These are phyloP conservation scores for Aphidius colemani DNA, from an alignment of 2,888 invertebrate genomes.

Conservation along the genomic window DNA sequence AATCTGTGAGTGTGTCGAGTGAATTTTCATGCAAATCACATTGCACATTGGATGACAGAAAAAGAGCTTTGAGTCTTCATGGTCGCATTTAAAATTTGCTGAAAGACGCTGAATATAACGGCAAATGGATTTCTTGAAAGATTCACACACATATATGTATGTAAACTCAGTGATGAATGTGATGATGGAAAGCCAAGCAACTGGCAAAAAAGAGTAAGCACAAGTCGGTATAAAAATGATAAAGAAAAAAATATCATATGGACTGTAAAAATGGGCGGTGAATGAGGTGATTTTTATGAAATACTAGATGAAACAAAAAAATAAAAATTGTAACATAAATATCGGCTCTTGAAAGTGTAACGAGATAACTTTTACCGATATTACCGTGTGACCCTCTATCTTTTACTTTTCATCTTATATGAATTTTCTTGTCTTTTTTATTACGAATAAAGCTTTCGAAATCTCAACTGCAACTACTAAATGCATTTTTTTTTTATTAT, in stretches of 20 bases:
- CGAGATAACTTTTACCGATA: constrained; percentile 40
- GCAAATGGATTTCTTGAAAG: neutral
- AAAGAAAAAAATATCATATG: neutral
- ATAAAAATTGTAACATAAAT: constrained; percentile 33
- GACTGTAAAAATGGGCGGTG: constrained; percentile 1
- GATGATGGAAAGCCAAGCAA: neutral
- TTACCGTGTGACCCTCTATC: constrained; percentile 3
- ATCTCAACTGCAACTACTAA: constrained; percentile 14
- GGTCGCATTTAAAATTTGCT: neutral
- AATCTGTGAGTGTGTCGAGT: constrained; percentile 2
- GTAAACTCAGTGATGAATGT: neutral
- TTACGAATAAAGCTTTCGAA: constrained; percentile 11
- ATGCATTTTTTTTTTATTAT: constrained; percentile 13
- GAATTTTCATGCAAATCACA: constrained; percentile 9
- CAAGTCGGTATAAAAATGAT: neutral
- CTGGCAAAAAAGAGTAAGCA: too few relatives aligned
- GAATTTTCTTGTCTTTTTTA: too few relatives aligned
- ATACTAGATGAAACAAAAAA: neutral
- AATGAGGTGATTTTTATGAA: neutral
- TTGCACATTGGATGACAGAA: neutral
- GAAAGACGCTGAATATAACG: neutral
- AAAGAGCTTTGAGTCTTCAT: neutral
- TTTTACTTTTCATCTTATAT: neutral
- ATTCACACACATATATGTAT: neutral
- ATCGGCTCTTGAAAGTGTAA: constrained; percentile 37